Evolutionary conservation across 2,113 vertebrate species (phyloP).

Genomic region (Tenrec ecaudatus): DNA sequence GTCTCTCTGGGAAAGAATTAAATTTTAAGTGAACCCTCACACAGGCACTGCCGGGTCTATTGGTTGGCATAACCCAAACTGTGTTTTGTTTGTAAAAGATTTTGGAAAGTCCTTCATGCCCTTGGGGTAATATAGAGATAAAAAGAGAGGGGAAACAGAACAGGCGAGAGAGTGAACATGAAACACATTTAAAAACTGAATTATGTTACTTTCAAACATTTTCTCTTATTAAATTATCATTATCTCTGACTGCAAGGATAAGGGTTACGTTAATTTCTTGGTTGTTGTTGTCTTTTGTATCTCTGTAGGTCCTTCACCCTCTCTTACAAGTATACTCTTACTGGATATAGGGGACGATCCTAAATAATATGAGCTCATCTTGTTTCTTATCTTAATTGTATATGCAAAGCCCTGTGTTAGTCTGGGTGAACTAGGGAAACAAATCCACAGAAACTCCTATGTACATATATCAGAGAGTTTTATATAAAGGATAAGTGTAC

Average conservation of each 20-base stretch:
- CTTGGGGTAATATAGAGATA: no score
- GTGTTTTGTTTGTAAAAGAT: constrained; percentile 42
- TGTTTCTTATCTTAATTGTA: no score
- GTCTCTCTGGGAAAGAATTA: background rate
- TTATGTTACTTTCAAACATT: constrained; percentile 38
- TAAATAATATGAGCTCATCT: no score
- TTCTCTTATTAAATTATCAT: background rate
- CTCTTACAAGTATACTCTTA: background rate
- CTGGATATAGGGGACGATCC: no score
- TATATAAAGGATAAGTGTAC: no score
- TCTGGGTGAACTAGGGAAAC: no score
- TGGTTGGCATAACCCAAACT: background rate
- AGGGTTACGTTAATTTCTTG: background rate
- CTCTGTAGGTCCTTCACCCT: background rate
- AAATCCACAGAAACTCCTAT: no score
- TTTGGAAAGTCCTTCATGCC: background rate
- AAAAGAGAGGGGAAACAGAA: background rate
- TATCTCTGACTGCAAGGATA: background rate
- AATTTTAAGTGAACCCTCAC: background rate
- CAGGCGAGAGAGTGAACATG: background rate
- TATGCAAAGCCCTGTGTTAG: no score
- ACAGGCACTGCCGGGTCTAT: background rate
- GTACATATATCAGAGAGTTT: no score
- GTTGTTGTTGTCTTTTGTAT: background rate
- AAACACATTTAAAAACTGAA: constrained; percentile 35